Base-by-base conservation (phyloP, 1,140 invertebrate species). In the Drosophila nebulosa region DNA sequence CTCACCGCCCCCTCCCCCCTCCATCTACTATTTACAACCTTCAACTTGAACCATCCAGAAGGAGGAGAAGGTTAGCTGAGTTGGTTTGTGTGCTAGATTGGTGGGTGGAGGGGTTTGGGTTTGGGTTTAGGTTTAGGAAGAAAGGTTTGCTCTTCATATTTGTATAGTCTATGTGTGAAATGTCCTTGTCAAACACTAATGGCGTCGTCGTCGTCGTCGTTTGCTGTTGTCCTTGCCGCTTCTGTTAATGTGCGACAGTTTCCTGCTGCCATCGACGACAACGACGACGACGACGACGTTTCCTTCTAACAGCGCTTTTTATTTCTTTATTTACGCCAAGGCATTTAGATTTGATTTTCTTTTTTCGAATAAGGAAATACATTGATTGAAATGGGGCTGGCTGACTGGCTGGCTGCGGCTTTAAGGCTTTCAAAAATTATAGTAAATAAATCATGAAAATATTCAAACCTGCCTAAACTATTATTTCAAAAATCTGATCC, bases 101-200 rank as follows among this genome's bases (percentile, higher is more conserved):
- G n/a, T n/a, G n/a, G n/a, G n/a, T n/a, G n/a, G n/a, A n/a, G 30
- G 35, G 53, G 55, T 30, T 35, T 30, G 60, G 26, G 24, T 3
- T 26, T 2, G 24, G 24, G 24, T 2, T 26, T 26, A 4, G 24
- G 24, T 6, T 4, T 64, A 62, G 50, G 35, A 42, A 30, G 21
- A 50, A 58, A 51, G 57, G 61, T 53, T 58, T 53, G 46, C 69
- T 61, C 68, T 58, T 77, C 63, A 74, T 61, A 64, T 65, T 78
- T 74, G 65, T 57, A 65, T 65, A 60, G 52, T 55, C 26, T 50
- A 46, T 79, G 64, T 77, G 61, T 56, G 71, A 69, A 69, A 75
- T 88, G 83, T 81, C 81, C 83, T 86, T 86, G 81, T 88, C 78
- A 76, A 79, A 81, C 71, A 88, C 83, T 86, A 86, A 86, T 86